Conservation (phyloP, 2,113 vertebrate species). For the Clarias batrachus region DNA sequence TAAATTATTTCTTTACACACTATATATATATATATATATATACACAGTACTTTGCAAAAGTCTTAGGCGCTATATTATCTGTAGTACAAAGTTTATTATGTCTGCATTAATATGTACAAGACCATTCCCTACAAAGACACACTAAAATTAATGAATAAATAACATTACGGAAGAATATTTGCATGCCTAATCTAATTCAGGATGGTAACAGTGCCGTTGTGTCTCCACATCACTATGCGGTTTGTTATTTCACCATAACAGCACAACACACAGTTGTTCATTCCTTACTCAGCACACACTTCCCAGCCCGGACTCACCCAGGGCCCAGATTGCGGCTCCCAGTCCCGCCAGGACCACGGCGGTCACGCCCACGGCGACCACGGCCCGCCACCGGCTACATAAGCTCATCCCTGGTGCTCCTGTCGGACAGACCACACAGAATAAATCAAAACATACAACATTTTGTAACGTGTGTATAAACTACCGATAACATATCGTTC, state of each 20-base stretch:
- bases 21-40: too few species aligned
- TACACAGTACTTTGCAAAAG: too few species aligned
- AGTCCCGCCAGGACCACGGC: conserved; percentile 71
- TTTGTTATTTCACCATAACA: not conserved
- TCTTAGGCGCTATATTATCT: too few species aligned
- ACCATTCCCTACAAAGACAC: too few species aligned
- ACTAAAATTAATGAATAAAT: too few species aligned
- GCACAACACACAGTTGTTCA: not conserved
- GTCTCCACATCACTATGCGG: not conserved
- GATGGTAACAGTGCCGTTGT: not conserved
- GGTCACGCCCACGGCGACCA: conserved; percentile 62
- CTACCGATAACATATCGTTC: too few species aligned
- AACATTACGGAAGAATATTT: too few species aligned
- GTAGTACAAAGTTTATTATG: too few species aligned
- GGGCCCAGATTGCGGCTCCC: conserved; percentile 73
- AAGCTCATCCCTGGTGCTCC: conserved; percentile 70
- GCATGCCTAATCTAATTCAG: not conserved
- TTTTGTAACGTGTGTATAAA: too few species aligned
- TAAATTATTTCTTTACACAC: too few species aligned
- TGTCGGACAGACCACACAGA: conserved; percentile 52
- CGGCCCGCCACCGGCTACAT: conserved; percentile 69
- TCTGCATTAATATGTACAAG: too few species aligned
- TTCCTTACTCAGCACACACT: not conserved
- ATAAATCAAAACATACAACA: not conserved
- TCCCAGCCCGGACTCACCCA: conserved; percentile 66